Base-by-base conservation (phyloP, 2,113 vertebrate species). In the Hiodon alosoides region DNA sequence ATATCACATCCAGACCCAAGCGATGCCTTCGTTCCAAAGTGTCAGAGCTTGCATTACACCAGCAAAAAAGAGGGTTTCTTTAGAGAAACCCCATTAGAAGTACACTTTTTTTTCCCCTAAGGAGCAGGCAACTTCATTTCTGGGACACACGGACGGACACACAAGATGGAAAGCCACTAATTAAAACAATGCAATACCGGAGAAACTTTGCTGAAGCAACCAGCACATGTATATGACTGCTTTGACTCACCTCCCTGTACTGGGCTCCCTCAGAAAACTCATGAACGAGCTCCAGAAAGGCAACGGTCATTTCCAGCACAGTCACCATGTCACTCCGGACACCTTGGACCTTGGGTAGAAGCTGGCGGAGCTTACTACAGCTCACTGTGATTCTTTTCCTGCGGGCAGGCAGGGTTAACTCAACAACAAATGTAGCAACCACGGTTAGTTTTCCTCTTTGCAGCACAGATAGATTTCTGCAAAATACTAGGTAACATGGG, bases 291-390 rank as follows among this genome's bases (percentile, higher is more conserved):
- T 64, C 79, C 4, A 90, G 82, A 16, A 85, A 90, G 64, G 77
- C 75, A 59, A 87, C 82, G 0, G 87, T 67, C 86, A 83, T 87
- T 81, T 89, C 89, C 65, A 89, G 75, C 7, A 87, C 70, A 0
- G 87, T 83, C 0, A 86, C 87, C 87, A 89, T 87, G 79, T 89
- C 86, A 73, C 83, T 85, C 8, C 82, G 74, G 3, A 81, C 76
- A 47, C 84, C 82, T 0, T 76, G 76, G 7, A 88, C 85, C 5
- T 5, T 52, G 3, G 88, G 88, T 53, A 90, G 81, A 9, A 88
- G 78, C 6, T 75, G 73, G 4, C 86, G 81, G 10, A 88, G 82
- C 48, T 52, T 84, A 61, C 81, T 81, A 3, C 89, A 90, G 81
- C 86, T 86, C 58, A 11, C 8, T 0, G 87, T 81, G 70, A 87